These are phyloP conservation scores for Moxostoma hubbsi DNA, from an alignment of 2,797 vertebrate genomes.

Conservation along the genomic window DNA sequence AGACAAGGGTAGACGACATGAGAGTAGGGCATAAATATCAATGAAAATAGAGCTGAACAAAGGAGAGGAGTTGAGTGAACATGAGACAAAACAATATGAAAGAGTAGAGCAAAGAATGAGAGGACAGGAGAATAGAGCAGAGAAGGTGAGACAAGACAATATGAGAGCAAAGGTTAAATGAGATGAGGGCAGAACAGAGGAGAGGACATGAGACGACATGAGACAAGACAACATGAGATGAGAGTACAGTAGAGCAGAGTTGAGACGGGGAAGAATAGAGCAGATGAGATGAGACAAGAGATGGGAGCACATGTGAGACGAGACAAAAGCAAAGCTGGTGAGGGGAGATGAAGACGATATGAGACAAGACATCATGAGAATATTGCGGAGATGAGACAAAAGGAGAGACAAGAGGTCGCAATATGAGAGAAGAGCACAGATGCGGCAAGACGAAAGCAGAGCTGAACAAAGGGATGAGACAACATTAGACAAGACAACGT, in stretches of 20 bases:
- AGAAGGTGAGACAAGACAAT: not conserved
- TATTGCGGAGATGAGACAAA: too few relatives aligned
- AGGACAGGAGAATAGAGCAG: not conserved
- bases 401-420: not conserved
- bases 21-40: not conserved
- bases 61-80: not conserved
- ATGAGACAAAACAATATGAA: not conserved
- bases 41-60: too few relatives aligned
- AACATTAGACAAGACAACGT: too few relatives aligned
- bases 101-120: not conserved
- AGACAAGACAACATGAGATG: not conserved
- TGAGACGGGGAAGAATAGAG: not conserved
- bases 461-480: too few relatives aligned
- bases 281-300: not conserved
- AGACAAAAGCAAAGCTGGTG: too few relatives aligned
- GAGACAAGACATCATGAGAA: too few relatives aligned
- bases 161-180: not conserved
- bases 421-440: too few relatives aligned
- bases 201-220: not conserved
- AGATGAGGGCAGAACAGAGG: not conserved
- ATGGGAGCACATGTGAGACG: too few relatives aligned
- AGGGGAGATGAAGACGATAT: too few relatives aligned
- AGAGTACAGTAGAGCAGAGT: not conserved
- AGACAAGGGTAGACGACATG: too few relatives aligned
- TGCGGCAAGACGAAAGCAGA: too few relatives aligned